Base-by-base conservation (phyloP, 2,888 invertebrate genomes). In the Patella ulyssiponensis region DNA sequence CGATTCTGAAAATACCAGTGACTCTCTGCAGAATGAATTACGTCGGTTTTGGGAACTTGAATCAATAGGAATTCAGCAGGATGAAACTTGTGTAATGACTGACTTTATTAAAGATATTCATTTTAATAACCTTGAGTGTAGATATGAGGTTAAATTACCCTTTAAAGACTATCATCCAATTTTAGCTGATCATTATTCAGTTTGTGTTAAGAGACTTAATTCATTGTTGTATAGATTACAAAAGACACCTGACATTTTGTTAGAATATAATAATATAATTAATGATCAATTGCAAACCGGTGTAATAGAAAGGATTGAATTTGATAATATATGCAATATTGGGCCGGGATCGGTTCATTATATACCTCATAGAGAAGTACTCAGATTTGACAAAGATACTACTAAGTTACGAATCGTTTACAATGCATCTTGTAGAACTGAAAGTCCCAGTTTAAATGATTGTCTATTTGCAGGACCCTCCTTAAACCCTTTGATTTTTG, bases 401-500 rank as follows among this genome's bases (percentile, higher is more conserved):
- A 64, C 64, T 20, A 64, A 64, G 23, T 64, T 64, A 14, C n/a
- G 64, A 64, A 14, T 64, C 23, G 64, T 64, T 4, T 64, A 20
- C 23, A 23, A 64, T 64, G 64, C 64, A 20, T 64, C 64, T 3
- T 64, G 64, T 64, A 64, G 23, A 20, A 23, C 64, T 64, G 23
- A 64, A 11, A 12, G 20, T 20, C 23, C 2, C 23, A 64, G 64
- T 64, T 64, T 64, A 7, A 64, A 64, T 64, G 64, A 64, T 64
- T 20, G 23, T 64, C 15, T 20, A 23, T 20, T 20, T 4, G 64
- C 64, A 11, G 64, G 64, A 23, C 20, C 64, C 11, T 64, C 64
- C n/a, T 64, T 64, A 64, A 64, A 64, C n/a, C 64, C 64, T 64
- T 64, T 64, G 64, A 64, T 64, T 20, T 64, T 64, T 64, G 64